Conservation (phyloP, 2,797 vertebrate species). For the Buceros bicornis region DNA sequence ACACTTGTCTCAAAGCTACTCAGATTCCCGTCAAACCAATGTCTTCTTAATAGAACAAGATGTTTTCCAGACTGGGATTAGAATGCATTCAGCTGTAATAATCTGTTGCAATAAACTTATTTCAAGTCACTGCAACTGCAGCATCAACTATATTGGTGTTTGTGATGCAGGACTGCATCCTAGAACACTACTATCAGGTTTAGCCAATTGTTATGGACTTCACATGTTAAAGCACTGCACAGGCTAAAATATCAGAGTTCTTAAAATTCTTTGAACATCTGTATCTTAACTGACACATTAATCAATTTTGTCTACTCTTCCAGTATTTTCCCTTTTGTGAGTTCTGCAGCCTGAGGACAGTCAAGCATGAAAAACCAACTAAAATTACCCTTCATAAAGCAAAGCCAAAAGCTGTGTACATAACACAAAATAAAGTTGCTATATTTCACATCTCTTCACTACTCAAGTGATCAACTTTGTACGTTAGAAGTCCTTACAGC, state of each 20-base stretch:
- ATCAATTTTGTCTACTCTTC: background rate
- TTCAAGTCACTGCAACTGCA: background rate
- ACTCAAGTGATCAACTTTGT: background rate
- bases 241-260: background rate
- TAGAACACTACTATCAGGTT: background rate
- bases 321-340: background rate
- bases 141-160: background rate
- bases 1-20: background rate
- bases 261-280: background rate
- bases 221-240: background rate
- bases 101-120: background rate
- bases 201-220: background rate
- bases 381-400: background rate
- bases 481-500: background rate
- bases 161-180: background rate
- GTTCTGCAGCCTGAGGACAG: background rate
- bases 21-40: background rate
- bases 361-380: background rate
- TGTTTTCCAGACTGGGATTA: background rate
- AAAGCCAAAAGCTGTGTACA: background rate
- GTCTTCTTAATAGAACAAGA: background rate
- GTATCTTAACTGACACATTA: background rate
- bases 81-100: background rate
- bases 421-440: background rate
- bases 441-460: background rate